A percentile compares a stretch with the other conserved stretches of the same genome.
phyloP scores from a whole-genome alignment of 2,113 vertebrate species.

The Lepisosteus oculatus region DNA sequence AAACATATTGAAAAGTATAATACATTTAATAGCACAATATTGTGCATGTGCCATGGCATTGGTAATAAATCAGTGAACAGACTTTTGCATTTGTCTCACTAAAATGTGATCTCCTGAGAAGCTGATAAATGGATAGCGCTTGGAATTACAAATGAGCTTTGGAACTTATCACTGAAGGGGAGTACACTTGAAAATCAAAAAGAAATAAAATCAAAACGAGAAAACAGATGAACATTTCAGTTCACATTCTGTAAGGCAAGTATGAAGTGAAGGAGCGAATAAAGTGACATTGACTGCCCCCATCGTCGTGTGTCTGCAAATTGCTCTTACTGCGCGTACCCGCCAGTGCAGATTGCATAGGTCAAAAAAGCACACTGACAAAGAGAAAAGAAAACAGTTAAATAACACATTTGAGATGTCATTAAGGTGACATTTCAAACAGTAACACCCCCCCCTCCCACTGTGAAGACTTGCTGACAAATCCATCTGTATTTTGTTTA shows the following conservation, averaged over 20 bases:
- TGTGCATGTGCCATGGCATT: too few relatives aligned
- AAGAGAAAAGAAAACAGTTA: constrained; percentile 14
- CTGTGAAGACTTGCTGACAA: constrained; percentile 19
- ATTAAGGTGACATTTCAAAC: constrained; percentile 33
- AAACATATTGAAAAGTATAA: too few relatives aligned
- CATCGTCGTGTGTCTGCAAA: background rate
- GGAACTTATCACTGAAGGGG: too few relatives aligned
- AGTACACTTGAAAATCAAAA: too few relatives aligned
- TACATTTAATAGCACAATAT: too few relatives aligned
- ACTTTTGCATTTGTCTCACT: too few relatives aligned
- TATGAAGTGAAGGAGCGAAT: background rate
- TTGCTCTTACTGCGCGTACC: background rate
- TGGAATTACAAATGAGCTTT: too few relatives aligned
- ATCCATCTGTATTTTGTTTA: constrained; percentile 25
- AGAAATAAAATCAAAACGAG: too few relatives aligned
- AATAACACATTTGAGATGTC: constrained; percentile 18
- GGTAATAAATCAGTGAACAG: too few relatives aligned
- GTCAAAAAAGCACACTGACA: constrained; percentile 7
- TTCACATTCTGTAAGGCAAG: background rate
- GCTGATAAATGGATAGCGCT: too few relatives aligned
- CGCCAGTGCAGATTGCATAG: background rate
- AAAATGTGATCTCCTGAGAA: too few relatives aligned
- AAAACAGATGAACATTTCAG: too few relatives aligned
- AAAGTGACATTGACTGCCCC: background rate
- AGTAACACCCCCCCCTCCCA: background rate